These are phyloP conservation scores for Teleogryllus occipitalis DNA, from an alignment of 1,140 invertebrate genomes.

Conservation along the genomic window DNA sequence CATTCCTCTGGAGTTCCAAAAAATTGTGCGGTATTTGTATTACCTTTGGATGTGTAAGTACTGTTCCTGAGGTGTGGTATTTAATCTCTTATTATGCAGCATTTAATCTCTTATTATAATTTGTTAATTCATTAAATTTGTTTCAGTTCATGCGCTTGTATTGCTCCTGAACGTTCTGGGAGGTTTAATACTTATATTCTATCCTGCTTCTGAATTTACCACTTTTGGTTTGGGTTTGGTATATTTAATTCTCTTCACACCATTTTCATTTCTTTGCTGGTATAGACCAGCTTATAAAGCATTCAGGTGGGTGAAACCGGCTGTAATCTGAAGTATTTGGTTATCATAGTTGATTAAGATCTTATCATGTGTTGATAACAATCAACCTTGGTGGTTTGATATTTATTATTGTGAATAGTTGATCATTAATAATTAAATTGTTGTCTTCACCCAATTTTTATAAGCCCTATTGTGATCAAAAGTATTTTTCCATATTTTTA, in stretches of 20 bases:
- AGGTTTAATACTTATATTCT: conserved; percentile 61
- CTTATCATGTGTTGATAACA: too few relatives aligned
- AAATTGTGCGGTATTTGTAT: conserved; percentile 87
- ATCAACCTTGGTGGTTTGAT: too few relatives aligned
- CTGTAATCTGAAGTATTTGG: neutral
- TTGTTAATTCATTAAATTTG: conserved; percentile 8
- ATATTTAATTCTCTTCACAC: conserved; percentile 86
- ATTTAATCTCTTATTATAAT: neutral
- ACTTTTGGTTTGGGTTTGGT: conserved; percentile 84
- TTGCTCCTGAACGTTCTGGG: conserved; percentile 81
- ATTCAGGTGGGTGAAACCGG: conserved; percentile 53
- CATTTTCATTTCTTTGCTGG: conserved; percentile 97
- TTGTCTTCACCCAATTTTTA: too few relatives aligned
- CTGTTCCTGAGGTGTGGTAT: neutral
- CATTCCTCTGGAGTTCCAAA: conserved; percentile 95
- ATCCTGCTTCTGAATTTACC: conserved; percentile 46
- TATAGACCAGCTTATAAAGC: conserved; percentile 80
- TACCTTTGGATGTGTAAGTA: conserved; percentile 97
- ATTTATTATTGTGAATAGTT: too few relatives aligned
- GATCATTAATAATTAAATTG: too few relatives aligned
- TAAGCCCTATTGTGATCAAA: too few relatives aligned
- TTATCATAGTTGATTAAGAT: too few relatives aligned
- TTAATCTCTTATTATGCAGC: neutral
- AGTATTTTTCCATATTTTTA: too few relatives aligned
- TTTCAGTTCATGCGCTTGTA: conserved; percentile 75